Evolutionary conservation across 2,797 vertebrate genomes (phyloP).

Genomic region (Allobates femoralis): DNA sequence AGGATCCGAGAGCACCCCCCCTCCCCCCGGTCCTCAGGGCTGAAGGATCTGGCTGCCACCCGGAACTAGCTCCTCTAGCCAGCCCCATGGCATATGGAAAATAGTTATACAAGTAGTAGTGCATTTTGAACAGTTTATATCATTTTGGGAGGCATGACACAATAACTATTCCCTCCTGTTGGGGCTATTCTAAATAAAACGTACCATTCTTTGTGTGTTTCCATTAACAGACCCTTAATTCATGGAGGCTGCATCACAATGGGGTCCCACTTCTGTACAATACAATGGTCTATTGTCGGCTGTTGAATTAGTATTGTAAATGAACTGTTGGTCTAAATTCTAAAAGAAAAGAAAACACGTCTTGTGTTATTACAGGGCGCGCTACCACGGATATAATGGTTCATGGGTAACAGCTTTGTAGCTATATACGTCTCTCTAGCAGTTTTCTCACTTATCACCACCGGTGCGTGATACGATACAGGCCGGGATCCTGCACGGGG

Average conservation of each 20-base stretch:
- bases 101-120: no score
- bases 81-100: no score
- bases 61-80: no score
- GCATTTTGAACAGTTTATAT: background rate
- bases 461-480: constrained; percentile 49
- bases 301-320: constrained; percentile 40
- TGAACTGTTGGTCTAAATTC: background rate
- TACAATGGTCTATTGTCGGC: constrained; percentile 15
- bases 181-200: background rate
- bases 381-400: constrained; percentile 19
- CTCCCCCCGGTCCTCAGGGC: no score
- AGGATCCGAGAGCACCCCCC: no score
- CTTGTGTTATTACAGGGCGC: constrained; percentile 13
- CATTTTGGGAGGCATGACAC: background rate
- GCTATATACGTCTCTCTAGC: constrained; percentile 25
- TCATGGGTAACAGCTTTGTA: constrained; percentile 21
- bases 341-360: constrained; percentile 41
- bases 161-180: background rate
- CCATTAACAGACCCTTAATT: background rate
- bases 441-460: constrained; percentile 44
- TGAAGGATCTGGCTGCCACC: no score
- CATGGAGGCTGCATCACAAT: background rate
- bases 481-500: constrained; percentile 3
- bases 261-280: constrained; percentile 3
- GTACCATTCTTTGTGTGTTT: background rate